Evolutionary conservation across 23 tunicate genomes (phyloP).

Genomic region (Aplidium turbinatum): DNA sequence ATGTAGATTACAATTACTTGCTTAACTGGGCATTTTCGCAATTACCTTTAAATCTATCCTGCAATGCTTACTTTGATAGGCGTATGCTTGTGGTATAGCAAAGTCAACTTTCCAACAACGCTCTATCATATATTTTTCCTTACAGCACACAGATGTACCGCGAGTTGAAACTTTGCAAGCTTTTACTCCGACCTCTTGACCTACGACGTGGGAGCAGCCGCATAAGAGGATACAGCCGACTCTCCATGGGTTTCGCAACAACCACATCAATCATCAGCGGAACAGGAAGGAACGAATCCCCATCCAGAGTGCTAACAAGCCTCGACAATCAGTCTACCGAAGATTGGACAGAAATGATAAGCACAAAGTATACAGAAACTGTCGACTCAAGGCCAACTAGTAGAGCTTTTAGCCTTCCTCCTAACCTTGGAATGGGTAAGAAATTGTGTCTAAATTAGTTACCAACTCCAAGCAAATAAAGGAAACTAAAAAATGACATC

Average conservation of each 20-base stretch:
- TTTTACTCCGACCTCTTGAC: constrained; percentile 70
- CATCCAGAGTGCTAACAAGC: constrained; percentile 40
- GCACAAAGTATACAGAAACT: constrained; percentile 31
- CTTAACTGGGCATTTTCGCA: too few species aligned
- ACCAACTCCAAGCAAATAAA: background rate
- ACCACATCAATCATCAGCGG: constrained; percentile 59
- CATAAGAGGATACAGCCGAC: constrained; percentile 88
- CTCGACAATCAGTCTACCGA: constrained; percentile 60
- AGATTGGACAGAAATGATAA: constrained; percentile 67
- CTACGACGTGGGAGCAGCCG: constrained; percentile 89
- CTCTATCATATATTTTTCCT: too few species aligned
- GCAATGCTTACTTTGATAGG: too few species aligned
- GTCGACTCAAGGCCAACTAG: constrained; percentile 58
- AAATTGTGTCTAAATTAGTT: background rate
- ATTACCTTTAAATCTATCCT: too few species aligned
- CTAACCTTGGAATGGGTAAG: constrained; percentile 57
- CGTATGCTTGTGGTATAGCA: too few species aligned
- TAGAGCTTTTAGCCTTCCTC: constrained; percentile 74
- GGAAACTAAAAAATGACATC: background rate
- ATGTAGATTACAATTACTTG: too few species aligned
- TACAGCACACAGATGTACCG: constrained; percentile 68
- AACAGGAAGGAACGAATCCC: constrained; percentile 52
- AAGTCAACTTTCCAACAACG: too few species aligned
- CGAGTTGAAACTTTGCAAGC: constrained; percentile 76
- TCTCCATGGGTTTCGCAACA: constrained; percentile 77